These are phyloP conservation scores for Xanthia icteritia DNA, from an alignment of 2,888 invertebrate genomes.

Conservation along the genomic window DNA sequence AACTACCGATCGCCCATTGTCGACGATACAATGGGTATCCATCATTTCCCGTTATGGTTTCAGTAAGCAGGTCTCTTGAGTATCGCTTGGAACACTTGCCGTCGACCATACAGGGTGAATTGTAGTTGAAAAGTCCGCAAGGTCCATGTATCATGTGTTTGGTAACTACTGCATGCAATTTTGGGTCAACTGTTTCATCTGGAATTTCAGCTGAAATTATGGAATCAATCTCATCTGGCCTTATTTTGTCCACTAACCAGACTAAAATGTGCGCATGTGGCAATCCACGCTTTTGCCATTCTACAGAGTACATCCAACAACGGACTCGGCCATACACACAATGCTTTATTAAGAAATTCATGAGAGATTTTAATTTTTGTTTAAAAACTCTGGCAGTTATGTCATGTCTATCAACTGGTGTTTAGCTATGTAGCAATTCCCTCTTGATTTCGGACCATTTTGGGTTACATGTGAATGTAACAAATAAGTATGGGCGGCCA, in stretches of 20 bases:
- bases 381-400: too few species aligned
- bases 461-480: too few species aligned
- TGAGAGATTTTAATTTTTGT: too few species aligned
- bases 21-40: too few species aligned
- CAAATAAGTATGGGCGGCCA: too few species aligned
- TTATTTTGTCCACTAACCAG: slow-evolving; percentile 7
- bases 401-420: too few species aligned
- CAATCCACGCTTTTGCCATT: slow-evolving; percentile 14
- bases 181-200: too few species aligned
- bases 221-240: slow-evolving; percentile 5
- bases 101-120: slow-evolving; percentile 5
- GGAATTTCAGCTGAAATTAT: slow-evolving; percentile 12
- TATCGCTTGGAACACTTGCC: slow-evolving; percentile 6
- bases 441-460: too few species aligned
- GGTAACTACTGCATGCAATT: slow-evolving; percentile 3
- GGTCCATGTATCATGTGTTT: slow-evolving; percentile 19
- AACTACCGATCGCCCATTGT: neutral
- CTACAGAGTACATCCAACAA: slow-evolving; percentile 12
- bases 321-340: neutral
- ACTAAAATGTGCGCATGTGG: slow-evolving; percentile 17
- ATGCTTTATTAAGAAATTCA: too few species aligned
- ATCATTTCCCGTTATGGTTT: too few species aligned
- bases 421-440: too few species aligned
- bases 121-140: neutral
- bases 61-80: neutral